Conservation (phyloP, 2,113 vertebrate species). For the Xiphophorus hellerii region DNA sequence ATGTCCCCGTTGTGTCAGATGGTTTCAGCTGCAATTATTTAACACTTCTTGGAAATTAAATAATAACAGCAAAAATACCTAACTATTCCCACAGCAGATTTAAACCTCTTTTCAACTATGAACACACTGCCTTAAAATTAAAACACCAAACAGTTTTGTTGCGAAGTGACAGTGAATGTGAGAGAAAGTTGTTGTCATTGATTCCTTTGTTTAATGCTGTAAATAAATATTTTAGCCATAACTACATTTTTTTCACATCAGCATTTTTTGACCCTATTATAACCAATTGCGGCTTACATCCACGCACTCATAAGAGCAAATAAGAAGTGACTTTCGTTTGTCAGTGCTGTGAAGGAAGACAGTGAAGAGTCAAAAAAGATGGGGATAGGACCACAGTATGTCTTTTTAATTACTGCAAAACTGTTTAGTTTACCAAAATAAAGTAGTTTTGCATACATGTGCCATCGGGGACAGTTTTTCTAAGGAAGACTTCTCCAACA, state of each 20-base stretch:
- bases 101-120: slow-evolving; percentile 10
- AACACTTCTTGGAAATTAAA: slow-evolving; percentile 38
- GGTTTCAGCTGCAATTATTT: slow-evolving; percentile 51
- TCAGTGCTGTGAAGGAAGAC: slow-evolving; percentile 40
- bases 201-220: slow-evolving; percentile 41
- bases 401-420: not conserved
- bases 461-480: too few relatives aligned
- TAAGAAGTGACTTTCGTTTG: slow-evolving; percentile 45
- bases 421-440: not conserved
- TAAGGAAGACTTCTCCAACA: too few relatives aligned
- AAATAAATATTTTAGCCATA: slow-evolving; percentile 49
- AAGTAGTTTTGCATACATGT: not conserved
- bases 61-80: slow-evolving; percentile 22
- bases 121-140: slow-evolving; percentile 27
- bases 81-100: slow-evolving; percentile 32
- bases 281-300: slow-evolving; percentile 52
- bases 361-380: slow-evolving; percentile 5
- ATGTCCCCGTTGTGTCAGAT: slow-evolving; percentile 47
- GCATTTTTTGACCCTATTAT: slow-evolving; percentile 58
- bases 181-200: not conserved
- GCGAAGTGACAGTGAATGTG: not conserved
- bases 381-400: not conserved
- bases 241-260: slow-evolving; percentile 11
- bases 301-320: slow-evolving; percentile 38
- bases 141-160: slow-evolving; percentile 31